phyloP scores from a whole-genome alignment of 2,797 vertebrate genomes.

The Rhynchonycteris naso region DNA sequence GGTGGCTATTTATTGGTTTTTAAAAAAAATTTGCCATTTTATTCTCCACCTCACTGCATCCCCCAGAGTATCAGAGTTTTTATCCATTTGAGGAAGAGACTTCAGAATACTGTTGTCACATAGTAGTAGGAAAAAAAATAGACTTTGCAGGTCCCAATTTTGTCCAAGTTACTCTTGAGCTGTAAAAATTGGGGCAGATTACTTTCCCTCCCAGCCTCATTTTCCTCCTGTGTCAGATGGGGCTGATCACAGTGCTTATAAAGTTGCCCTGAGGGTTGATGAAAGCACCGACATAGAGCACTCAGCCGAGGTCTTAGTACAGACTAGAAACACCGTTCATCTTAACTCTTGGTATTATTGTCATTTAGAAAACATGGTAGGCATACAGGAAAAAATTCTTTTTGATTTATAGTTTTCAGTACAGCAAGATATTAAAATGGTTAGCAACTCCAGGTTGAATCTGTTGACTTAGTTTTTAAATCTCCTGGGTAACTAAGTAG shows the following conservation, averaged over 20 bases:
- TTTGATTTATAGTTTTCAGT: constrained; percentile 28
- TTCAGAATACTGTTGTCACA: not conserved
- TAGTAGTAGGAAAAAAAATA: not conserved
- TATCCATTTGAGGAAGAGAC: not conserved
- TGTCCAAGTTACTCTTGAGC: not conserved
- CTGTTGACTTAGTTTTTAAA: constrained; percentile 28
- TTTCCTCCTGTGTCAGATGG: not conserved
- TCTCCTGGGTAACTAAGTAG: constrained; percentile 11
- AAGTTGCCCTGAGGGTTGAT: not conserved
- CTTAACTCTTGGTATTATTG: not conserved
- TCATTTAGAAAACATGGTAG: constrained; percentile 12
- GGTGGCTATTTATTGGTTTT: constrained; percentile 17
- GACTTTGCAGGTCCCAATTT: not conserved
- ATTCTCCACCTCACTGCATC: not conserved
- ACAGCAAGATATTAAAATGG: constrained; percentile 51
- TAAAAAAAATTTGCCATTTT: not conserved
- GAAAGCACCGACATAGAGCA: not conserved
- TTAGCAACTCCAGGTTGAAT: constrained; percentile 49
- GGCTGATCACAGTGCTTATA: not conserved
- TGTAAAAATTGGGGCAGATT: not conserved
- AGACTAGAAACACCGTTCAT: not conserved
- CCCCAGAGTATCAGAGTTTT: not conserved
- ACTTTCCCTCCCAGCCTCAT: not conserved
- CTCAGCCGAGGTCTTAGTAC: not conserved
- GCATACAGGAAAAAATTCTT: not conserved